These are phyloP conservation scores for Pollimyrus isidori DNA, from an alignment of 2,113 vertebrate species.

Conservation along the genomic window DNA sequence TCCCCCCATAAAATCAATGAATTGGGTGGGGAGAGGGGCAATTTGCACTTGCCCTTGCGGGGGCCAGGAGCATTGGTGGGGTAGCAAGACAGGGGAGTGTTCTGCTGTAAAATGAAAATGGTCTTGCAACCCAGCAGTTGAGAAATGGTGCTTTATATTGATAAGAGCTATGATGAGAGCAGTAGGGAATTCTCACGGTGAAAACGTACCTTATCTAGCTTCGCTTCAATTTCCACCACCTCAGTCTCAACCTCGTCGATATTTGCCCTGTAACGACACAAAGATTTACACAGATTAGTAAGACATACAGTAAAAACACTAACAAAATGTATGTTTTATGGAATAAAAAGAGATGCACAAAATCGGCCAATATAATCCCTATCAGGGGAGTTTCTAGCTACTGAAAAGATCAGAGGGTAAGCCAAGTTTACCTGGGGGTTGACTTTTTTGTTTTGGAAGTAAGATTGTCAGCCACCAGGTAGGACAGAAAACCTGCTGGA, in stretches of 20 bases:
- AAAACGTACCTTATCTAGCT: conserved; percentile 86
- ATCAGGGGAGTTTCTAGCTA: no score
- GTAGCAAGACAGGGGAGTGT: neutral
- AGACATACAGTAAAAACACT: conserved; percentile 19
- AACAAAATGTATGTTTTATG: neutral
- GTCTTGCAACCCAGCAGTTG: neutral
- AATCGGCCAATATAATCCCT: neutral
- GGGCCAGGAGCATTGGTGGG: neutral
- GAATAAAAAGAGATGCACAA: neutral
- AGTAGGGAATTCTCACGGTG: neutral
- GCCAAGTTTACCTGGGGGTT: no score
- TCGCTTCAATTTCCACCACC: conserved; percentile 93
- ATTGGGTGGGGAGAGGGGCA: neutral
- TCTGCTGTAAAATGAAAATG: neutral
- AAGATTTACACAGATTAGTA: conserved; percentile 5
- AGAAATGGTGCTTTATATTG: neutral
- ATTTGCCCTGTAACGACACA: conserved; percentile 72
- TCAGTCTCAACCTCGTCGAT: conserved; percentile 95
- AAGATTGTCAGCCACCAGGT: neutral
- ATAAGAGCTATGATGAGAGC: neutral
- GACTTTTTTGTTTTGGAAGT: no score
- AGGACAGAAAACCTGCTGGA: neutral
- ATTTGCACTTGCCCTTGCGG: neutral
- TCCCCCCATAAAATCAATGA: neutral
- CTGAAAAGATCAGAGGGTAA: no score